Evolutionary conservation across 2,113 vertebrate species (phyloP), one percentile per base, ranked within the genome.

Genomic region (Rhineura floridana): DNA sequence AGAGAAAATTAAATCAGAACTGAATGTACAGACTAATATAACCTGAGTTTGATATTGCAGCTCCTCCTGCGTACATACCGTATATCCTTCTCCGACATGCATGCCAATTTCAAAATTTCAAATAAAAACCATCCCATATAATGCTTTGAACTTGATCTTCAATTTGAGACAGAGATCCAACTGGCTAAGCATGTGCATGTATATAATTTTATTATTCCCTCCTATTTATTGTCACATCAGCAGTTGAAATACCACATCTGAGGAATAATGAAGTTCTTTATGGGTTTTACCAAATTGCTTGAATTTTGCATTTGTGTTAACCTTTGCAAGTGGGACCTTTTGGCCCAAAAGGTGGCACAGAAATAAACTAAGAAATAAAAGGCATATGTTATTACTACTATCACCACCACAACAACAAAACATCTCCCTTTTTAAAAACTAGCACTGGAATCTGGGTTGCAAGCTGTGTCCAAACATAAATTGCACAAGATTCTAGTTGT

Each of bases 171-270:
- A 15, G 91, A 21, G 52, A 36, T 25, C 81, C 73, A 85, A 44
- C 21, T 59, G 30, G 28, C 50, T 88, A 75, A 5, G 42, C 85
- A 84, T 50, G 50, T 3, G 63, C 39, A 23, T 52, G 86, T 19
- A 87, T 90, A 91, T 93, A 52, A 91, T 33, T 52, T 42, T 69
- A 59, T 6, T 88, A 79, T 90, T 50, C 62, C 87, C 79, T 89
- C 85, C 91, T 91, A 55, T 92, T 93, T 93, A 86, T 70, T 82
- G 59, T 91, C 73, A 75, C 63, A 90, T 87, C 52, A 90, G 88
- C 87, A 94, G 85, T 89, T 94, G 91, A 94, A 86, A 77, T 79
- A 81, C 91, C 92, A 65, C 84, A 90, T 72, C 92, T 91, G 88
- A 90, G 94, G 89, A 42, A 39, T 82, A 84, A 33, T 59, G 21